Evolutionary conservation across 2,113 vertebrate species (phyloP).

Genomic region (Miniopterus natalensis): DNA sequence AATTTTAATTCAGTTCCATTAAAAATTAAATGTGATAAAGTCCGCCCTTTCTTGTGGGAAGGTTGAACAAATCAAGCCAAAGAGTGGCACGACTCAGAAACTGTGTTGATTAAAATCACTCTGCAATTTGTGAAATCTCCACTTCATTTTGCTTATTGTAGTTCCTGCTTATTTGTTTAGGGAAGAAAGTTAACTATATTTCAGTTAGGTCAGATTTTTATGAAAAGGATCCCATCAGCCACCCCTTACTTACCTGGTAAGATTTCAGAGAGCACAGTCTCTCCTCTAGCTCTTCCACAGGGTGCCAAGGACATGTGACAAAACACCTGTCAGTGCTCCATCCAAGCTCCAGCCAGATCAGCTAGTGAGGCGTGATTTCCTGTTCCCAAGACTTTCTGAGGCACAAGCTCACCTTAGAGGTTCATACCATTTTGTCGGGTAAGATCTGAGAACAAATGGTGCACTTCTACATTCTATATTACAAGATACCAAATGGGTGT

Average conservation of each 20-base stretch:
- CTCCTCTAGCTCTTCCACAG: background rate
- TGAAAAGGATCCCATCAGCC: background rate
- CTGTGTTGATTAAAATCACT: background rate
- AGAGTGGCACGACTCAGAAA: background rate
- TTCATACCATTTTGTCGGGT: background rate
- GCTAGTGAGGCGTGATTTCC: background rate
- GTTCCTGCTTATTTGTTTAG: background rate
- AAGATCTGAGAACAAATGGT: background rate
- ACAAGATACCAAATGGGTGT: background rate
- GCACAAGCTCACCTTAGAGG: background rate
- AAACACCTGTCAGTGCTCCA: background rate
- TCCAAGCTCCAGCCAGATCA: background rate
- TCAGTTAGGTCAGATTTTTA: background rate
- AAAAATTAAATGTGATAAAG: conserved; percentile 45
- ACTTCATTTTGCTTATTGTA: background rate
- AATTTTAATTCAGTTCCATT: conserved; percentile 52
- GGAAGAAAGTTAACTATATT: background rate
- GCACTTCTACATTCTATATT: background rate
- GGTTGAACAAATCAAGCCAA: conserved; percentile 34
- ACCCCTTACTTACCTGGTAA: background rate
- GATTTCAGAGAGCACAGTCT: conserved; percentile 11
- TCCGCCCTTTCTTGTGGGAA: background rate
- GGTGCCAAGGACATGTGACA: background rate
- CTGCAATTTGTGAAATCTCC: conserved; percentile 13
- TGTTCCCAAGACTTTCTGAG: conserved; percentile 6